Evolutionary conservation across 2,113 vertebrate genomes (phyloP), one percentile per base, ranked within the genome.

Genomic region (Chinchilla lanigera): DNA sequence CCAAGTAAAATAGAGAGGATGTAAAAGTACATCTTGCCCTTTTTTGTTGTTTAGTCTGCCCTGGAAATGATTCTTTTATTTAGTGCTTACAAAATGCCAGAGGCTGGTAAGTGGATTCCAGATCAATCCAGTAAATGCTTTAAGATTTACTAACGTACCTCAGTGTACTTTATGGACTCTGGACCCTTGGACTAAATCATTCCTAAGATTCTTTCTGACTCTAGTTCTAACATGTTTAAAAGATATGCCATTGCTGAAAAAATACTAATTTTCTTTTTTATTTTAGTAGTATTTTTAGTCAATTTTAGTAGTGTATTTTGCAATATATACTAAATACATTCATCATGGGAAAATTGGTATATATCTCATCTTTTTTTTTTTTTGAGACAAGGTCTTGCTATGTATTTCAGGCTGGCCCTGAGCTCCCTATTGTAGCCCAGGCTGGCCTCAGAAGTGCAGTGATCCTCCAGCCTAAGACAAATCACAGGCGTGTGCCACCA

Each of bases 1-100:
- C 61, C 86, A 50, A 83, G 63, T 86, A 93, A 96, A 95, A 92
- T 92, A 85, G 95, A 94, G 38, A 80, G 7, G 35, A 81, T 44
- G 8, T 24, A 90, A n/a, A 24, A 52, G n/a, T 85, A 78, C 17
- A 90, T 17, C 65, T 54, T 90, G 13, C 6, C 44, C 33, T 77
- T 28, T 67, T 14, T 56, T 26, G n/a, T 44, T 26, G 22, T 41
- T 67, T 19, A 56, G 0, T 47, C 44, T 54, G 78, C 69, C 60
- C 54, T 78, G 86, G 54, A 28, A 90, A 54, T 87, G 71, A 19
- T 83, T 26, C 41, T 61, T 86, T 94, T 50, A 50, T 54, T 50
- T 10, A 71, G 47, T 28, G 86, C 35, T 44, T 60, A 92, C 38
- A 92, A 78, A 28, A 84, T 69, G n/a, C 52, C 20, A 16, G 26